phyloP scores from a whole-genome alignment of 2,113 vertebrate species.

The Rousettus leschenaultii region DNA sequence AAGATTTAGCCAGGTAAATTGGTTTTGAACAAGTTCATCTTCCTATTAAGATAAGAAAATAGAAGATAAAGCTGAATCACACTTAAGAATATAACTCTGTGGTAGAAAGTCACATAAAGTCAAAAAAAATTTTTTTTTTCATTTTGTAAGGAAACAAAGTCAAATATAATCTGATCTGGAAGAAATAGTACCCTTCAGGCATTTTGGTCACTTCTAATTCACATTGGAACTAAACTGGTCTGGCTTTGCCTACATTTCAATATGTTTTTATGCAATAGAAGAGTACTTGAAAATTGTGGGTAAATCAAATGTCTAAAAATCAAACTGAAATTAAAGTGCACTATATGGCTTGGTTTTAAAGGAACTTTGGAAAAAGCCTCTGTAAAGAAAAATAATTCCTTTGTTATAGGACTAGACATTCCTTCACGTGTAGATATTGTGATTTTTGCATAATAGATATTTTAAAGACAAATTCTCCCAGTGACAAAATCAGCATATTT shows the following conservation, averaged over 20 bases:
- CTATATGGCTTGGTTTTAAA: neutral
- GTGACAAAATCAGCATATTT: neutral
- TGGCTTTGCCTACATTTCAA: conserved; percentile 15
- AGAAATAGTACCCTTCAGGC: neutral
- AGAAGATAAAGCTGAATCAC: conserved; percentile 48
- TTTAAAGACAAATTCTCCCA: conserved; percentile 19
- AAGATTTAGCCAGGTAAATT: conserved; percentile 71
- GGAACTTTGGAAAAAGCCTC: neutral
- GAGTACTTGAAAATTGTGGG: neutral
- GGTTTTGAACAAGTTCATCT: conserved; percentile 61
- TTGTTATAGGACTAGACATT: neutral
- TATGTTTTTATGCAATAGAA: conserved; percentile 9
- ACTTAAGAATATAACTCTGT: conserved; percentile 44
- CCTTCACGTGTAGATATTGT: neutral
- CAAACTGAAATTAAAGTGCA: conserved; percentile 21
- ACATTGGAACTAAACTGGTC: conserved; percentile 20
- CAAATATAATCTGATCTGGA: conserved; percentile 26
- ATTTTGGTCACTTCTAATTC: conserved; percentile 43
- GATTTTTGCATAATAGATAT: neutral
- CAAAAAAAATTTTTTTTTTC: neutral
- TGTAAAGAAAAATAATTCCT: neutral
- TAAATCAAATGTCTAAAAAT: conserved; percentile 54
- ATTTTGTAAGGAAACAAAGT: conserved; percentile 53
- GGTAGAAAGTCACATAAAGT: conserved; percentile 52
- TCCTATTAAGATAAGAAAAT: conserved; percentile 69